A percentile compares a stretch with the other conserved stretches of the same genome.
Conservation (phyloP, 1,140 invertebrate species). For the Procambarus virginalis region DNA sequence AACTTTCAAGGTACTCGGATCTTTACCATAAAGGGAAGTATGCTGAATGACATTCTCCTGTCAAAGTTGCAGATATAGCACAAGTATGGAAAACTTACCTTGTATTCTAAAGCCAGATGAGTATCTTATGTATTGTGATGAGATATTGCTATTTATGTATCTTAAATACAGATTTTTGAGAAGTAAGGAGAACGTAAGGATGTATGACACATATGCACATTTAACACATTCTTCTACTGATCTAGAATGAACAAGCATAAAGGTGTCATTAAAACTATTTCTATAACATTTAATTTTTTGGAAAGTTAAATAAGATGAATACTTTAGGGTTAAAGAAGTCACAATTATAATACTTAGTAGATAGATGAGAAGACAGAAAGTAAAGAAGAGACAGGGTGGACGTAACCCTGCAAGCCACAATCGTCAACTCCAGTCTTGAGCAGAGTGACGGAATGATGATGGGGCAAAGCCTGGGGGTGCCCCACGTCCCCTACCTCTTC, state of each 20-base stretch:
- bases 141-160: constrained; percentile 15
- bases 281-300: constrained; percentile 51
- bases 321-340: constrained; percentile 56
- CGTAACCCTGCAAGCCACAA: constrained; percentile 66
- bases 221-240: constrained; percentile 41
- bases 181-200: constrained; percentile 19
- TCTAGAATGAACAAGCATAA: constrained; percentile 46
- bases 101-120: constrained; percentile 20
- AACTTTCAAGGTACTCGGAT: neutral
- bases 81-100: constrained; percentile 20
- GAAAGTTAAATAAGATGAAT: constrained; percentile 52
- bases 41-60: constrained; percentile 9
- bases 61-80: constrained; percentile 37
- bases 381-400: constrained; percentile 64
- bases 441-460: constrained; percentile 46
- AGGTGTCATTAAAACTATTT: constrained; percentile 38
- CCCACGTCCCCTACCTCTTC: constrained; percentile 46
- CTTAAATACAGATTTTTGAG: constrained; percentile 15
- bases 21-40: neutral
- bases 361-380: constrained; percentile 28
- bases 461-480: constrained; percentile 50
- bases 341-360: constrained; percentile 47
- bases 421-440: constrained; percentile 69
- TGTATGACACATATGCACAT: constrained; percentile 22
- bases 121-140: constrained; percentile 19